Evolutionary conservation across 2,888 invertebrate species (phyloP).

Genomic region (Caenorhabditis wallacei): DNA sequence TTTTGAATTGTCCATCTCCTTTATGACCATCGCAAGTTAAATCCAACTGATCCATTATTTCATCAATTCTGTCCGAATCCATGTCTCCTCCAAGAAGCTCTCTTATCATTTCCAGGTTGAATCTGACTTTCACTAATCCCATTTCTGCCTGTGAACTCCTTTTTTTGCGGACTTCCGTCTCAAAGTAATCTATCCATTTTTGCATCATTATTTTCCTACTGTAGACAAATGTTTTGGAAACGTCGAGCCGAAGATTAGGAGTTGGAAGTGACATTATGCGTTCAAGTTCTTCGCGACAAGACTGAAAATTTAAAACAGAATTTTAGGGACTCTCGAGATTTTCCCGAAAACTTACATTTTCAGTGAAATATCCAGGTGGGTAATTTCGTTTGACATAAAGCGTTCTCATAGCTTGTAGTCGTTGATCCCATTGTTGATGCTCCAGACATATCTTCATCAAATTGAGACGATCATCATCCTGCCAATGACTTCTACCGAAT

Average conservation of each 20-base stretch:
- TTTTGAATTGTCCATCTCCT: slow-evolving; percentile 11
- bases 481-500: slow-evolving; percentile 49
- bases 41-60: background rate
- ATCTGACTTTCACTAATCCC: slow-evolving; percentile 41
- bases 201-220: slow-evolving; percentile 62
- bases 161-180: slow-evolving; percentile 51
- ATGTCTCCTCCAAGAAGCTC: background rate
- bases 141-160: slow-evolving; percentile 27
- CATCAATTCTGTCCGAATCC: background rate
- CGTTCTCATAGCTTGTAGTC: slow-evolving; percentile 52
- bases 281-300: slow-evolving; percentile 65
- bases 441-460: slow-evolving; percentile 41
- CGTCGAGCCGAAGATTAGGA: slow-evolving; percentile 50
- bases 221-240: slow-evolving; percentile 38
- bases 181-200: slow-evolving; percentile 63
- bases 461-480: slow-evolving; percentile 47
- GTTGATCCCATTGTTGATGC: slow-evolving; percentile 26
- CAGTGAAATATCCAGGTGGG: slow-evolving; percentile 52
- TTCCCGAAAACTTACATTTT: slow-evolving; percentile 55
- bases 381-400: slow-evolving; percentile 18
- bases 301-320: slow-evolving; percentile 31
- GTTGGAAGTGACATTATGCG: slow-evolving; percentile 54
- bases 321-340: too few species aligned
- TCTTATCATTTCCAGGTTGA: slow-evolving; percentile 4
- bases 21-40: slow-evolving; percentile 13